Conservation (phyloP, 2,113 vertebrate genomes). For the Galeopterus variegatus region DNA sequence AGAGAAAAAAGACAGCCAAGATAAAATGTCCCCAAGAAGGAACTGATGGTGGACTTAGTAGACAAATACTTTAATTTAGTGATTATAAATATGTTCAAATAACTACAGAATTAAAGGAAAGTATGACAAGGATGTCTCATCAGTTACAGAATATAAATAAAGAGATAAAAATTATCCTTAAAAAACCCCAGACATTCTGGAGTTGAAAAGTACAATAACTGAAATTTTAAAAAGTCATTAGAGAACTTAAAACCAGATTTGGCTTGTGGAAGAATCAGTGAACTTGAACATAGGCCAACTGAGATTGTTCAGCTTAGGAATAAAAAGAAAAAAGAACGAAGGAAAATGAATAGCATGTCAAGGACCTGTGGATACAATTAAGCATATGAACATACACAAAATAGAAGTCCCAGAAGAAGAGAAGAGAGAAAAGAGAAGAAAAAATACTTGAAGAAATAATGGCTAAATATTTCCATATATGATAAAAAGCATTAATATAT, state of each 20-base stretch:
- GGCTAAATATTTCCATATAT: neutral
- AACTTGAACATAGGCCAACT: neutral
- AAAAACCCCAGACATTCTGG: neutral
- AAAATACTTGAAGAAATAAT: conserved; percentile 44
- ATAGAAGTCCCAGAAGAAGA: neutral
- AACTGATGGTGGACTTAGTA: neutral
- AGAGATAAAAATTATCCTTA: neutral
- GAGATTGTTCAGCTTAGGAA: neutral
- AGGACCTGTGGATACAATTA: neutral
- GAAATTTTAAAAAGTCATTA: neutral
- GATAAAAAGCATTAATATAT: neutral
- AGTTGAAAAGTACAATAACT: neutral
- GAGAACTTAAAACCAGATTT: neutral
- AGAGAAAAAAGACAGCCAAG: neutral
- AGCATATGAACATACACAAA: neutral
- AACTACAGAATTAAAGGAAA: neutral
- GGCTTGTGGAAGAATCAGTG: neutral
- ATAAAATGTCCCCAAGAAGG: neutral
- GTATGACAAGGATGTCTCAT: neutral
- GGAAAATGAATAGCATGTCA: neutral
- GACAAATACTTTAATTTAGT: neutral
- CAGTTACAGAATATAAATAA: neutral
- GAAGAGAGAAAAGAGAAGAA: neutral
- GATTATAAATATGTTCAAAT: neutral
- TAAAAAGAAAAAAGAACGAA: neutral